Percentiles rank a stretch among this genome's conserved stretches.
phyloP scores from a whole-genome alignment of 2,113 vertebrate species.

The Rhea americana region DNA sequence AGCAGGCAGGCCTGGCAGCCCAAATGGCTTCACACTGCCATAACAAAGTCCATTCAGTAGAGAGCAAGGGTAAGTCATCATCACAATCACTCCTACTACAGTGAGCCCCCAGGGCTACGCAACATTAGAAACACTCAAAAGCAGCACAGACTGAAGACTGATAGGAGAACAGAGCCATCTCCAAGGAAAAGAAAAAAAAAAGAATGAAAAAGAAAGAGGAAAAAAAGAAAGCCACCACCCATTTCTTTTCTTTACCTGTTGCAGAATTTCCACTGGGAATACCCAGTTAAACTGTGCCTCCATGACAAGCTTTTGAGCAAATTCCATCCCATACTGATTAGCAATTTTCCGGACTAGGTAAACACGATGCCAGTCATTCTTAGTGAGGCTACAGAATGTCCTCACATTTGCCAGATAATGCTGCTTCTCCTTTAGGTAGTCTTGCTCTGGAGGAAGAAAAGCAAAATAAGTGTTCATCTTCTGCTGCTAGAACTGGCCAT shows the following conservation, averaged over 20 bases:
- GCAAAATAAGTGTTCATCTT: neutral
- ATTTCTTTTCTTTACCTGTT: slow-evolving; percentile 73
- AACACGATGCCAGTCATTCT: slow-evolving; percentile 87
- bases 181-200: neutral
- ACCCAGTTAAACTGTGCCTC: slow-evolving; percentile 77
- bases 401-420: slow-evolving; percentile 61
- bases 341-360: slow-evolving; percentile 87
- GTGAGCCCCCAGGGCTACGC: neutral
- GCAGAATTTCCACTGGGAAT: slow-evolving; percentile 81
- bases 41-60: neutral
- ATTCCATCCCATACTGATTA: slow-evolving; percentile 82
- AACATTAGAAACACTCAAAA: neutral
- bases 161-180: neutral
- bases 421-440: slow-evolving; percentile 1
- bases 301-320: slow-evolving; percentile 78
- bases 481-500: neutral
- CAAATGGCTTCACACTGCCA: neutral
- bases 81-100: neutral
- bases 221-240: too few species aligned
- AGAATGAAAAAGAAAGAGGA: too few species aligned
- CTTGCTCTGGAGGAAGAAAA: slow-evolving; percentile 26
- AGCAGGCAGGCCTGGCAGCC: neutral
- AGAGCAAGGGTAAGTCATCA: neutral
- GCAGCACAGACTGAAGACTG: neutral
- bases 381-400: slow-evolving; percentile 65